Conservation (phyloP, 2,113 vertebrate species). For the Brienomyrus brachyistius region DNA sequence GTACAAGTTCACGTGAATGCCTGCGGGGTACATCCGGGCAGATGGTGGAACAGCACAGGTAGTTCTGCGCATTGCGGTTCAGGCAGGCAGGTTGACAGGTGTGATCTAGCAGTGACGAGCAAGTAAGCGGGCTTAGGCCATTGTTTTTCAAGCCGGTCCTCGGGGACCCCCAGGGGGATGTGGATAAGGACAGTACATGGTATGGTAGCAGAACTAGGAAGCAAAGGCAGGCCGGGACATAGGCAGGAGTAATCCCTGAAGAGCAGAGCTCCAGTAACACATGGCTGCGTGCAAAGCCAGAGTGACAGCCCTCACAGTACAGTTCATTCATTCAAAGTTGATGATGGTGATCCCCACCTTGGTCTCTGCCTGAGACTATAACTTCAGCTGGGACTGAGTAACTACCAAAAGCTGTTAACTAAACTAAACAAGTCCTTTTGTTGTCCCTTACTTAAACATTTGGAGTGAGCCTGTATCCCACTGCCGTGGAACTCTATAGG, state of each 20-base stretch:
- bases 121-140: background rate
- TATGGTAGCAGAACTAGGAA: background rate
- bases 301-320: background rate
- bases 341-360: background rate
- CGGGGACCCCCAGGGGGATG: background rate
- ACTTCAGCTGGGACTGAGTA: background rate
- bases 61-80: background rate
- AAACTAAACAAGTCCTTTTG: background rate
- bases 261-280: background rate
- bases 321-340: background rate
- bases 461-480: background rate
- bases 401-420: background rate
- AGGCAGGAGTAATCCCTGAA: background rate
- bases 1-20: background rate
- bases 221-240: background rate
- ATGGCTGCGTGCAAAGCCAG: background rate
- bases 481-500: background rate
- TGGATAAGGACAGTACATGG: background rate
- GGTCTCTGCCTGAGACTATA: background rate
- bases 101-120: background rate
- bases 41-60: background rate
- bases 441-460: background rate
- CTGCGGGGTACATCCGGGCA: background rate
- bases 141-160: background rate
- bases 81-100: background rate